Evolutionary conservation across 2,888 invertebrate species (phyloP).

Genomic region (Glomeris marginata): DNA sequence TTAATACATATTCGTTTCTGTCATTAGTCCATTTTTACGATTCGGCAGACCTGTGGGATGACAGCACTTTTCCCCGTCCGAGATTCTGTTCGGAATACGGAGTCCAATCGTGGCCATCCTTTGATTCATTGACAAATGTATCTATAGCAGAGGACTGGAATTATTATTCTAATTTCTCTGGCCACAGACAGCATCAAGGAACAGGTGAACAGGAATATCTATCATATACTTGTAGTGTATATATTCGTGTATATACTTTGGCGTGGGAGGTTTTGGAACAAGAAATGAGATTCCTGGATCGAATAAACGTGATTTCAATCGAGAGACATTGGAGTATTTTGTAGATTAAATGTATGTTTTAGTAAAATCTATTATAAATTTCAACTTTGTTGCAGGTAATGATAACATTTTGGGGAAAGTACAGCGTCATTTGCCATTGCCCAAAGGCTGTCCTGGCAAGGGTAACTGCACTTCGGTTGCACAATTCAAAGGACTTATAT

Average conservation of each 20-base stretch:
- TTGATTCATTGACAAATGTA: conserved; percentile 26
- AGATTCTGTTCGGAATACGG: conserved; percentile 40
- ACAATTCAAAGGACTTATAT: conserved; percentile 27
- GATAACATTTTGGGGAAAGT: too few relatives aligned
- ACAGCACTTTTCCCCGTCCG: conserved; percentile 29
- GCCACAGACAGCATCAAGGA: conserved; percentile 35
- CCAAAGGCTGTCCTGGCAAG: too few relatives aligned
- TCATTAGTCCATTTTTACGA: conserved; percentile 24
- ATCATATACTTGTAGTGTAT: too few relatives aligned
- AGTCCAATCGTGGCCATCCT: conserved; percentile 35
- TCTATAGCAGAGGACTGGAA: conserved; percentile 24
- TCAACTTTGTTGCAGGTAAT: too few relatives aligned
- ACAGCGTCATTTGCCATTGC: too few relatives aligned
- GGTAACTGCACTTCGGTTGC: conserved; percentile 19
- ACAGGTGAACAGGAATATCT: background rate
- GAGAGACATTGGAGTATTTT: conserved; percentile 6
- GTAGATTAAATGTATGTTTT: too few relatives aligned
- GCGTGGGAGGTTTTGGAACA: background rate
- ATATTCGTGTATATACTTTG: too few relatives aligned
- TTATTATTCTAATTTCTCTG: conserved; percentile 19
- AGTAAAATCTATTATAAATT: too few relatives aligned
- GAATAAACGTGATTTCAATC: background rate
- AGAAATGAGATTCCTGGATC: too few relatives aligned
- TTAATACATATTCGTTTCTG: background rate
- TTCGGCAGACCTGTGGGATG: conserved; percentile 29